Evolutionary conservation across 2,113 vertebrate genomes (phyloP), one percentile per base, ranked within the genome.

Genomic region (Hemiscyllium ocellatum): DNA sequence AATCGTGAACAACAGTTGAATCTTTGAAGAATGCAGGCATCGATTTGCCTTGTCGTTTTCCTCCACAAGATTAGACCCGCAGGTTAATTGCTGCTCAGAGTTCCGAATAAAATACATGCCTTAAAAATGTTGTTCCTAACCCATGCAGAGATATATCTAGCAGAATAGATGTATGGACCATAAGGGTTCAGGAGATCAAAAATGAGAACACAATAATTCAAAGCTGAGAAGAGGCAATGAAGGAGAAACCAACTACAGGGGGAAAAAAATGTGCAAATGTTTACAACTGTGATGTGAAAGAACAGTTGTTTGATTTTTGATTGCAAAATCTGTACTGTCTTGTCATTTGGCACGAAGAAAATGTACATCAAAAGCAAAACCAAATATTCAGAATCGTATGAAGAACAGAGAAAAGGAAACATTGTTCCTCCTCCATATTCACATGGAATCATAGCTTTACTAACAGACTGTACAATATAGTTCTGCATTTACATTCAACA

Each of bases 351-450:
- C 13, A 24, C 42, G 70, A 95, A 76, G 24, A 95, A 95, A 52
- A 95, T 72, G 52, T 95, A 68, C 72, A 95, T 68, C 94, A 72
- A 95, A 95, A 95, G 52, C 94, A 72, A 95, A 94, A 95, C 50
- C 72, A 72, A 95, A 95, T 50, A 95, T 95, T 68, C 72, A 68
- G 94, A 95, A 95, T 76, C 52, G 68, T 52, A 76, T 72, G 94
- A 95, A 72, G 69, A 95, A 95, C 94, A 95, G 94, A 95, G 33
- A 95, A 47, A 7, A 70, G 61, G 19, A 80, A 78, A 29, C 3
- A 20, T 42, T 19, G 17, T 42, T 80, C 10, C 5, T 17, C 52
- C 56, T 90, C 10, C 29, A n/a, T 17, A 33, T 90, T 61, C 87
- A 65, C 52, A 33, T 66, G 56, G n/a, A 66, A 22, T 66, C 15